phyloP scores from a whole-genome alignment of 2,797 vertebrate genomes.

The Silurus lanzhouensis region DNA sequence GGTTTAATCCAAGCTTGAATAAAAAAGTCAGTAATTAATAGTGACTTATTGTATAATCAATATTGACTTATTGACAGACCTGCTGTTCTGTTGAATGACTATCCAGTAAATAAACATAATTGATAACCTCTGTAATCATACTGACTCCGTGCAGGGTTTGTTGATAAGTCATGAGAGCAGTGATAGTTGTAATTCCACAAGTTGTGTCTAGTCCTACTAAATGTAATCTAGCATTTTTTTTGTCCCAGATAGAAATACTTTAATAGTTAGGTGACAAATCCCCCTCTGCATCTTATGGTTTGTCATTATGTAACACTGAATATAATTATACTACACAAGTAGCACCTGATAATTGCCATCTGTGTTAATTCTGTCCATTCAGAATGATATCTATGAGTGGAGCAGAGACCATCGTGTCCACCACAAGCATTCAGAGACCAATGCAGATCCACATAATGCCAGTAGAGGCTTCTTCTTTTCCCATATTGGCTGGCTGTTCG shows the following conservation, averaged over 20 bases:
- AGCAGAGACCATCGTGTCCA: slow-evolving; percentile 88
- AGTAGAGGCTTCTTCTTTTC: slow-evolving; percentile 90
- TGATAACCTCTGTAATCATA: not conserved
- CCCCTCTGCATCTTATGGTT: not conserved
- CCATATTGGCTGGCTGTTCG: slow-evolving; percentile 91
- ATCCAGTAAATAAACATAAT: not conserved
- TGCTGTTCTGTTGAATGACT: not conserved
- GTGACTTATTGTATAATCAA: not conserved
- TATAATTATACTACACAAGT: not conserved
- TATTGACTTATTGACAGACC: not conserved
- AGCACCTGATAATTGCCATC: not conserved
- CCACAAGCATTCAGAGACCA: slow-evolving; percentile 93
- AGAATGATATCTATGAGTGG: slow-evolving; percentile 95
- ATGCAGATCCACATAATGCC: slow-evolving; percentile 91
- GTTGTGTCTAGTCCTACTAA: not conserved
- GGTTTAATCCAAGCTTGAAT: not conserved
- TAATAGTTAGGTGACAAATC: not conserved
- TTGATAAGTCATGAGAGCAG: not conserved
- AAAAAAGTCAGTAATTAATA: not conserved
- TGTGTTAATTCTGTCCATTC: slow-evolving; percentile 34
- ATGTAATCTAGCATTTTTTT: not conserved
- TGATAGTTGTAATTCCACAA: not conserved
- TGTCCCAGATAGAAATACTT: not conserved
- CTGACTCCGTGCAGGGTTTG: not conserved
- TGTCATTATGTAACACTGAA: not conserved